Conservation (phyloP, 2,797 vertebrate genomes). For the Tinamus major region DNA sequence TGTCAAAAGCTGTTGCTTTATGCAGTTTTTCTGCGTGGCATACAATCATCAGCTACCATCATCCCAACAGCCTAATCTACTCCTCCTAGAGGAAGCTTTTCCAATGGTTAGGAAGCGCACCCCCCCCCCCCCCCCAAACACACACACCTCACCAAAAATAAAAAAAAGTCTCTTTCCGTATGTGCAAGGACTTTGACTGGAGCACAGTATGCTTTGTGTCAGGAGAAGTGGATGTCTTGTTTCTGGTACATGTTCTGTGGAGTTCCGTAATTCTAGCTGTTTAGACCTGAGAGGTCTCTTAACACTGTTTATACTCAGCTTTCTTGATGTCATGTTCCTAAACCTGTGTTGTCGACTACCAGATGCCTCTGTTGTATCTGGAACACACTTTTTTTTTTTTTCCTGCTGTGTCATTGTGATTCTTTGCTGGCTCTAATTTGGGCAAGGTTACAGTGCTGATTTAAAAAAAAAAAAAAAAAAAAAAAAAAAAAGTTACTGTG, state of each 20-base stretch:
- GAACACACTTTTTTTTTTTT: neutral
- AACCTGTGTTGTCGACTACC: neutral
- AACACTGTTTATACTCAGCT: neutral
- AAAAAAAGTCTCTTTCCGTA: neutral
- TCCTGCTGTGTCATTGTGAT: neutral
- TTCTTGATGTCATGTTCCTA: neutral
- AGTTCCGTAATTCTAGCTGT: neutral
- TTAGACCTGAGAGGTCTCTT: neutral
- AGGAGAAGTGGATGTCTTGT: neutral
- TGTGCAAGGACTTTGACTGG: neutral
- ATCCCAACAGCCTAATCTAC: neutral
- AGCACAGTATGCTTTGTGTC: neutral
- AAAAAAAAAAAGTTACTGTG: no score
- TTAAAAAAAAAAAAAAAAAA: neutral
- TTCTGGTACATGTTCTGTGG: rapidly evolving
- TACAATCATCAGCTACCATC: neutral
- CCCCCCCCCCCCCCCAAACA: no score
- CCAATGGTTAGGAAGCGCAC: rapidly evolving
- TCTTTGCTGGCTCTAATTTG: neutral
- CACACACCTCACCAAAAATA: neutral
- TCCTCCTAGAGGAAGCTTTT: neutral
- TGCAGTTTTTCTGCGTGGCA: neutral
- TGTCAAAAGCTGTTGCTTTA: neutral
- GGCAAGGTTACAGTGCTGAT: neutral
- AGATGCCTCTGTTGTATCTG: neutral